Percentiles rank a stretch among this genome's conserved stretches.
phyloP scores from a whole-genome alignment of 2,113 vertebrate species.

The Tetrax tetrax region DNA sequence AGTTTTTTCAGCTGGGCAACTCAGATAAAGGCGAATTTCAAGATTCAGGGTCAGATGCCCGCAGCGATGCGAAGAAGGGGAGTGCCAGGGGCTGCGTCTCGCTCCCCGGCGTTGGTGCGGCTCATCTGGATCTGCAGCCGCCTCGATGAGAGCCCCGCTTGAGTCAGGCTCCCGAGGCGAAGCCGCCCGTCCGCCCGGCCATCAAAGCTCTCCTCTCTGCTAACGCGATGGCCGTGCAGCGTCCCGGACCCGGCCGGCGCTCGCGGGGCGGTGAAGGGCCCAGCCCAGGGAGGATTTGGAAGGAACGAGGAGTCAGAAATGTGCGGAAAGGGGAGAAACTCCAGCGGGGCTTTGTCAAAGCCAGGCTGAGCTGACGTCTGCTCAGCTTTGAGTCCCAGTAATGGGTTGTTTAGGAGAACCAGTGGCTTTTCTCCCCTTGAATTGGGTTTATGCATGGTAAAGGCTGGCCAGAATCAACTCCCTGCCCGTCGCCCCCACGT shows the following conservation, averaged over 20 bases:
- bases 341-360: background rate
- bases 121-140: constrained; percentile 21
- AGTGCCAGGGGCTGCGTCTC: constrained; percentile 55
- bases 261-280: accelerated
- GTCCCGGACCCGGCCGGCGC: accelerated
- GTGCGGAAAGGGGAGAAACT: background rate
- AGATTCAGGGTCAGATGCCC: constrained; percentile 3
- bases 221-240: background rate
- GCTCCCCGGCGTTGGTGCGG: background rate
- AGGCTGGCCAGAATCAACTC: background rate
- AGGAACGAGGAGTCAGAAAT: background rate
- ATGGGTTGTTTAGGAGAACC: too few species aligned
- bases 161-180: constrained; percentile 40
- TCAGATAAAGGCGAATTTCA: background rate
- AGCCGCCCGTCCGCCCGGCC: background rate
- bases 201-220: background rate
- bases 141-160: constrained; percentile 19
- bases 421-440: background rate
- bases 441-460: background rate
- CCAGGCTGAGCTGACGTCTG: background rate
- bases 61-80: background rate
- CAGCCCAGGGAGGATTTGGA: background rate
- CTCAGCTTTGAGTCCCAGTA: background rate
- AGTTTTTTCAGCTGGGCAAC: background rate
- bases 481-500: accelerated